Evolutionary conservation across 1,140 invertebrate species (phyloP), one percentile per base, ranked within the genome.

Genomic region (Anoplophora glabripennis): DNA sequence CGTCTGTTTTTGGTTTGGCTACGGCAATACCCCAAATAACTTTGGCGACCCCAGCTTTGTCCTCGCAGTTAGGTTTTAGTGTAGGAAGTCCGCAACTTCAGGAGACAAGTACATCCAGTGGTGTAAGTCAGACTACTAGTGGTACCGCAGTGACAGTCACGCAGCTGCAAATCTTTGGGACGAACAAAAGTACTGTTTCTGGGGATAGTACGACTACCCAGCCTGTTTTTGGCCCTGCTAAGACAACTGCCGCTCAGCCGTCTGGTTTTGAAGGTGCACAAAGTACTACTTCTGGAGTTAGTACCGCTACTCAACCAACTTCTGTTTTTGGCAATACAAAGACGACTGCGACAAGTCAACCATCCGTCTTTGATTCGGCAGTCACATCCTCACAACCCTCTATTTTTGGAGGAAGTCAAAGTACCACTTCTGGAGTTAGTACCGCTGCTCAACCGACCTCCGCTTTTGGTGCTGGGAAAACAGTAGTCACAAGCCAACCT

Each of bases 371-470:
- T 46, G 15, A 42, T 28, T 49, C 45, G 41, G 15, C 12, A 45
- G 36, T 42, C 14, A 58, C 10, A n/a, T 12, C 14, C n/a, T 7
- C 38, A 7, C 7, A 36, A 28, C 9, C 34, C 12, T 53, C 55
- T 1, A 45, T 57, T 28, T 61, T 61, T 41, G 38, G 59, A 5
- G 21, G 10, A 49, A 21, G 34, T 7, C 15, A 17, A 38, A 47
- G 15, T 21, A 59, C 57, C 17, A 18, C 52, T 12, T n/a, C 45
- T 44, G 18, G 17, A 40, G 33, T 21, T 12, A 18, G 11, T n/a
- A 46, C 40, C 11, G 18, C 46, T 11, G 28, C 14, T 36, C 12
- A 17, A 17, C n/a, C 56, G 18, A 11, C 34, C 18, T 49, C 36
- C 28, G 38, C 33, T 40, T 12, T 8, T 40, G 11, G 18, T 21